phyloP scores from a whole-genome alignment of 2,797 vertebrate species.

The Glossophaga mutica region DNA sequence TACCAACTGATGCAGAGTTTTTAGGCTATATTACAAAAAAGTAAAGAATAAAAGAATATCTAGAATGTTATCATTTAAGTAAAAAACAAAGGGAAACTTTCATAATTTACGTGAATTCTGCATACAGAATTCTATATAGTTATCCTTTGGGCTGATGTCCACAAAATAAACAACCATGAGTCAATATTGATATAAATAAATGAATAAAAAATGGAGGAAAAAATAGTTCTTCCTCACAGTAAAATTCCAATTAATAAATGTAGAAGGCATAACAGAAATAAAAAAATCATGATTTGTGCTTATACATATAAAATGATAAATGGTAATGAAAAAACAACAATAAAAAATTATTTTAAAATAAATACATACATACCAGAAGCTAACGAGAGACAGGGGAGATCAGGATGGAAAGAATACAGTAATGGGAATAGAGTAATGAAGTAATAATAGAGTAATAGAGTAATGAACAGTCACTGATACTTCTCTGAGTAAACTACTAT shows the following conservation, averaged over 20 bases:
- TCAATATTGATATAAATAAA: background rate
- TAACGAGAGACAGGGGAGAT: background rate
- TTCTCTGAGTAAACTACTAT: background rate
- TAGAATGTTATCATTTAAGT: background rate
- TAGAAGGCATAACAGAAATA: background rate
- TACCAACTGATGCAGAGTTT: background rate
- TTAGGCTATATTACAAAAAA: background rate
- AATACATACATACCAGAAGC: background rate
- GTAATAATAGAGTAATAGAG: too few relatives aligned
- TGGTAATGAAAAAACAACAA: background rate
- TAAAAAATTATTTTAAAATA: background rate
- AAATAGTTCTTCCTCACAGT: background rate
- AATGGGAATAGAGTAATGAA: background rate
- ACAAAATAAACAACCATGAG: background rate
- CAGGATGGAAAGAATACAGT: background rate
- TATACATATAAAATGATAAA: background rate
- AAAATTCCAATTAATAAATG: conserved; percentile 10
- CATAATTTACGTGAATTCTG: background rate
- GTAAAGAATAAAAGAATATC: background rate
- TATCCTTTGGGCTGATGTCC: background rate
- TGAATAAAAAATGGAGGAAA: background rate
- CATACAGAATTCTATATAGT: background rate
- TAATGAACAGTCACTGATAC: background rate
- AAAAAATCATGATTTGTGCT: background rate
- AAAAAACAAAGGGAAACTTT: background rate